Conservation (phyloP, 2,888 invertebrate species). For the Yponomeuta malinellus region DNA sequence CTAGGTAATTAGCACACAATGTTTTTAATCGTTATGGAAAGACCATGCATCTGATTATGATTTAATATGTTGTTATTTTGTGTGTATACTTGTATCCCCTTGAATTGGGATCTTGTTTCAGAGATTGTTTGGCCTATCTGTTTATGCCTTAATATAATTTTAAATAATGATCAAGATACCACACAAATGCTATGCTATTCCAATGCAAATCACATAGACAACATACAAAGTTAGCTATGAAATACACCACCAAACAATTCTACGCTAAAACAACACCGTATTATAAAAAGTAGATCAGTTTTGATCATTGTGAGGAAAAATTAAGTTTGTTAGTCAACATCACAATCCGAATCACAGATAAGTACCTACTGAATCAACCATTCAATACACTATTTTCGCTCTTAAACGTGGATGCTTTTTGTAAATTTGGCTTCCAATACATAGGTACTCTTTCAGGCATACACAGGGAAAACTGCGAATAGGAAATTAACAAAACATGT, state of each 20-base stretch:
- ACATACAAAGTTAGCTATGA: conserved; percentile 68
- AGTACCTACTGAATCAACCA: conserved; percentile 59
- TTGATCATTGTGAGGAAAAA: conserved; percentile 4
- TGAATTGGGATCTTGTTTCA: conserved; percentile 28
- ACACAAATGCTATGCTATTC: conserved; percentile 63
- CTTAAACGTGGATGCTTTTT: conserved; percentile 74
- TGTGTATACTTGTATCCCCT: conserved; percentile 5
- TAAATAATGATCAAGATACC: conserved; percentile 40
- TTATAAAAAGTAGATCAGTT: conserved; percentile 10
- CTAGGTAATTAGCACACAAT: not conserved
- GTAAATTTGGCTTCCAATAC: conserved; percentile 75
- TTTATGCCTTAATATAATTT: not conserved
- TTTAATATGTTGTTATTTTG: not conserved
- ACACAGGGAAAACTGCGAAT: conserved; percentile 74
- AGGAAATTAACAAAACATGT: conserved; percentile 40
- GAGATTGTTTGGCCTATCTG: conserved; percentile 21
- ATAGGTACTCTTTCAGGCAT: conserved; percentile 75
- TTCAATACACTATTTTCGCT: conserved; percentile 76
- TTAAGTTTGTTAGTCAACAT: conserved; percentile 23
- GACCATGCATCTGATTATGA: not conserved
- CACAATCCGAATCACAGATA: conserved; percentile 34
- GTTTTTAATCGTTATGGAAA: not conserved
- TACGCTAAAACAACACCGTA: conserved; percentile 45
- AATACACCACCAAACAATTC: conserved; percentile 67
- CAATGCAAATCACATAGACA: conserved; percentile 71